A percentile compares a stretch with the other conserved stretches of the same genome.
Conservation (phyloP, 2,797 vertebrate species). For the Rhyacichthys aspro region DNA sequence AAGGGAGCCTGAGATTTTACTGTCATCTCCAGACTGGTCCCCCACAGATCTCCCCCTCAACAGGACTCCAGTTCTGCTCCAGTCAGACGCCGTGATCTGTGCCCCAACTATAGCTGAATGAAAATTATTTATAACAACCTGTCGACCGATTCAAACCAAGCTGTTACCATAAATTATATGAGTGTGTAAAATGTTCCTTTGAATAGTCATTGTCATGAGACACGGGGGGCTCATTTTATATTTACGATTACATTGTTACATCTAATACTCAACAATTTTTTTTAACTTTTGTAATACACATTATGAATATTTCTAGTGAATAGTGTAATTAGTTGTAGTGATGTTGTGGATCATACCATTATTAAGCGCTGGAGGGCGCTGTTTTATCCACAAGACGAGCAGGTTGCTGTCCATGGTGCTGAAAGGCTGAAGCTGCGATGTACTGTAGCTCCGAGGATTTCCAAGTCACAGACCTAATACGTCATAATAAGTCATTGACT, state of each 20-base stretch:
- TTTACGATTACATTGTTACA: too few relatives aligned
- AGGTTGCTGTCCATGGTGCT: slow-evolving; percentile 72
- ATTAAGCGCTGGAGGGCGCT: slow-evolving; percentile 58
- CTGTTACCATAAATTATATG: not conserved
- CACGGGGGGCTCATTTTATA: too few relatives aligned
- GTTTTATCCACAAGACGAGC: slow-evolving; percentile 24
- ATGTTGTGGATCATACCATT: slow-evolving; percentile 11
- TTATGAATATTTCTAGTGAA: too few relatives aligned
- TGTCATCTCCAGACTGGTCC: slow-evolving; percentile 61
- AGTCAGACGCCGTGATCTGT: slow-evolving; percentile 45
- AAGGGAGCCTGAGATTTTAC: slow-evolving; percentile 65
- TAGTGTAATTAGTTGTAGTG: not conserved
- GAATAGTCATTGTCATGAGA: too few relatives aligned
- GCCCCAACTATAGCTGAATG: slow-evolving; percentile 35
- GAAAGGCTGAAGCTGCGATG: slow-evolving; percentile 32
- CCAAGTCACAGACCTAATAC: too few relatives aligned
- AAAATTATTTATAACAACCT: slow-evolving; percentile 28
- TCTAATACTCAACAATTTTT: too few relatives aligned
- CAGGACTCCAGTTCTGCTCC: slow-evolving; percentile 49
- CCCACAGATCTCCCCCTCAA: slow-evolving; percentile 33
- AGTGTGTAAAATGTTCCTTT: not conserved
- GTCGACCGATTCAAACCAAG: not conserved
- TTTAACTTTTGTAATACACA: too few relatives aligned
- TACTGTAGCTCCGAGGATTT: too few relatives aligned
- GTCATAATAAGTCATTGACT: too few relatives aligned